Percentiles rank a stretch among this genome's conserved stretches.
phyloP scores from a whole-genome alignment of 2,797 vertebrate species.

The Carcharodon carcharias region DNA sequence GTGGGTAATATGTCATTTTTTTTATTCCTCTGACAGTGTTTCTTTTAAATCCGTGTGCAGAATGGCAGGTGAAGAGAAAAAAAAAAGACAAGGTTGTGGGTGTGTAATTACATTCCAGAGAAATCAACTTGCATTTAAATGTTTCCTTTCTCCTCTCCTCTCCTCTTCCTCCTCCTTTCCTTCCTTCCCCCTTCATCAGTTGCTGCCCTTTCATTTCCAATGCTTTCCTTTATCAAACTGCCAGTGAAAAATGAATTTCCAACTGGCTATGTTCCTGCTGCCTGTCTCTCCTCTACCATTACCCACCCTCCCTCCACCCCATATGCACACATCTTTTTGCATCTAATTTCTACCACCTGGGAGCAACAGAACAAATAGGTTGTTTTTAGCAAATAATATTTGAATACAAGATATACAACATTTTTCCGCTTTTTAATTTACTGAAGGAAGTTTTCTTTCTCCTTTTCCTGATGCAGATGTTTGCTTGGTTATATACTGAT shows the following conservation, averaged over 20 bases:
- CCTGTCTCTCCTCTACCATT: background rate
- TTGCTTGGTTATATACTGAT: no score
- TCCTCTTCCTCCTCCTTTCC: no score
- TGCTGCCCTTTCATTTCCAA: background rate
- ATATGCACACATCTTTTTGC: no score
- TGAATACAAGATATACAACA: background rate
- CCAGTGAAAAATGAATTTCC: background rate
- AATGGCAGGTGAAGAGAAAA: background rate
- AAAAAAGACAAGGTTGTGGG: background rate
- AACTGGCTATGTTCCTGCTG: background rate
- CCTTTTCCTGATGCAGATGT: background rate
- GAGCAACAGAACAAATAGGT: background rate
- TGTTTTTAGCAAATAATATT: background rate
- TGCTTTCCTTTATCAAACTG: background rate
- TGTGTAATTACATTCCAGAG: slow-evolving; percentile 12
- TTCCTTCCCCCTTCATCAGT: background rate
- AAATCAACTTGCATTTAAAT: slow-evolving; percentile 23
- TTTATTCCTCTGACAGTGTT: background rate
- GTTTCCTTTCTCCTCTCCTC: background rate
- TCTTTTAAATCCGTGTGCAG: background rate
- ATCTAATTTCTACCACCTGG: background rate
- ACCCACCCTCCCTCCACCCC: no score
- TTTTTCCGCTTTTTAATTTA: background rate
- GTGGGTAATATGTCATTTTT: background rate
- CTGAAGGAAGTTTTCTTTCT: background rate